Evolutionary conservation across 1,140 invertebrate species (phyloP), one percentile per base, ranked within the genome.

Genomic region (Aphis gossypii): DNA sequence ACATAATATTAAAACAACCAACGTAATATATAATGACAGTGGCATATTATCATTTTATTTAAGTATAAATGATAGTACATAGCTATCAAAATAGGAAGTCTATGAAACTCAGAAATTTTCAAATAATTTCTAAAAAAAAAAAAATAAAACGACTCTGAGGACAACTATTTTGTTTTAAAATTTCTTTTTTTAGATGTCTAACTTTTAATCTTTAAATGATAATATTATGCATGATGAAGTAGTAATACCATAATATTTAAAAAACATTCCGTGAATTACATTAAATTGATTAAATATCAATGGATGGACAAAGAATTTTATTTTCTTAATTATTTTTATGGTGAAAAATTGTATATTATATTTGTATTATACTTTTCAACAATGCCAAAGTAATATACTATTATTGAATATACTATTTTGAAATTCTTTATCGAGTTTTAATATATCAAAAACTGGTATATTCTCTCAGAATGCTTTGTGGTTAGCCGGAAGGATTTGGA

Each of bases 401-500:
- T 30, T 46, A 86, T 86, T 25, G 84, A 86, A 86, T 86, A 46
- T 14, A 86, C 44, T 46, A 86, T 86, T 86, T 46, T 46, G 30
- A 86, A 86, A 86, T 83, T 83, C n/a, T 38, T 83, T 83, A 83
- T 83, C 35, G 35, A 83, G 60, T 83, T 83, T 83, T 83, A 83
- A 38, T 83, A 83, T 83, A 83, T 38, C 20, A 38, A 5, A 83
- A 83, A 38, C 76, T 83, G 76, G 76, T 25, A 30, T 46, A 86
- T 86, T 46, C 14, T 41, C 41, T 86, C 23, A 30, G 25, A 86
- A 86, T 46, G 44, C 38, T 86, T 86, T 41, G 23, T 41, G 41
- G 21, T 86, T 38, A 38, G n/a, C 35, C 76, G 35, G 35, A 83
- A 83, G 76, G 76, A 83, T 83, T 83, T 38, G 18, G 8, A 83